These are phyloP conservation scores for Macrobrachium rosenbergii DNA, from an alignment of 1,140 invertebrate species.

Conservation along the genomic window DNA sequence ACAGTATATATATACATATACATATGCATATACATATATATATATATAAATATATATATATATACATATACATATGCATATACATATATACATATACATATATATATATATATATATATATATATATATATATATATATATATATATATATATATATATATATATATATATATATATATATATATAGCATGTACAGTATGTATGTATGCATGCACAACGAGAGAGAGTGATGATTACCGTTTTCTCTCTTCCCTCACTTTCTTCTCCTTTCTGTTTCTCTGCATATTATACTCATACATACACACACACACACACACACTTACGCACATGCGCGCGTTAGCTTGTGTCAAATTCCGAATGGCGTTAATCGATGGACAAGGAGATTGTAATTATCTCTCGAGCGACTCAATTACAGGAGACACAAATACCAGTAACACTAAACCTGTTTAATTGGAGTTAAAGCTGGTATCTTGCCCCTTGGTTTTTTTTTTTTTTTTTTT, in stretches of 20 bases:
- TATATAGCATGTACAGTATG: not conserved
- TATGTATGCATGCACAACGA: not conserved
- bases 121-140: not conserved
- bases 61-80: constrained; percentile 18
- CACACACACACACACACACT: not conserved
- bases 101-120: constrained; percentile 24
- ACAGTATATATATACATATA: not conserved
- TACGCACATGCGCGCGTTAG: not conserved
- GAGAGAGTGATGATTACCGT: not conserved
- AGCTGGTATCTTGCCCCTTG: no score
- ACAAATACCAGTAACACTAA: no score
- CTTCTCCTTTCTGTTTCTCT: no score
- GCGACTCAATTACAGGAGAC: no score
- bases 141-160: not conserved
- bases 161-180: not conserved
- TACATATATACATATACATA: constrained; percentile 11
- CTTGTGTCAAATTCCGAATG: no score
- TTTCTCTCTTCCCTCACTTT: no score
- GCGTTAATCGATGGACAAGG: no score
- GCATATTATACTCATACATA: not conserved
- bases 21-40: not conserved
- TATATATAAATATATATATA: constrained; percentile 8
- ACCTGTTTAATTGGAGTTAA: no score
- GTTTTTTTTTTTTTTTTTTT: no score
- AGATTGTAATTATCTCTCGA: no score